Conservation (phyloP, 30 jellyfish, hydroid and myxozoan genomes). For the Turritopsis dohrnii region DNA sequence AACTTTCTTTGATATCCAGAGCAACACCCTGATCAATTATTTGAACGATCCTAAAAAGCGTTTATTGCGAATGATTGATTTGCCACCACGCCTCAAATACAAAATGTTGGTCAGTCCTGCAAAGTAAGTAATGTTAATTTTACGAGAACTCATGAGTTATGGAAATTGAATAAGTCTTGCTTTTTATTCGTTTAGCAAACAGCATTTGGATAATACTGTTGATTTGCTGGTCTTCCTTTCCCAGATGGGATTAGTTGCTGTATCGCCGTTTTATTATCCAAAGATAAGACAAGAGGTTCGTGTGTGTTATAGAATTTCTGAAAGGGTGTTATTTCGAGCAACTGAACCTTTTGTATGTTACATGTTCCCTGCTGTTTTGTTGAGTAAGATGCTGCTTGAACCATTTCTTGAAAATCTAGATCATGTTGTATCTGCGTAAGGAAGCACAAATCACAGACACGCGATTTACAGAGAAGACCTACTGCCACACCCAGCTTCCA, state of each 20-base stretch:
- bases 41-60: conserved; percentile 65
- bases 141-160: too few relatives aligned
- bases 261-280: conserved; percentile 47
- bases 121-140: conserved; percentile 2
- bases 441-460: conserved; percentile 69
- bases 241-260: conserved; percentile 75
- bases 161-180: too few relatives aligned
- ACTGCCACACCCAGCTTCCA: conserved; percentile 63
- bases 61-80: conserved; percentile 47
- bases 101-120: conserved; percentile 33
- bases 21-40: conserved; percentile 56
- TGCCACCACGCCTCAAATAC: conserved; percentile 68
- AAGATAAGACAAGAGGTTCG: conserved; percentile 49
- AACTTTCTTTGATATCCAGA: not conserved
- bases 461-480: conserved; percentile 58
- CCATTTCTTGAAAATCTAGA: not conserved
- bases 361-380: not conserved
- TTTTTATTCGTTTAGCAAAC: conserved; percentile 20
- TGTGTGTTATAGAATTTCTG: too few relatives aligned
- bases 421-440: conserved; percentile 48
- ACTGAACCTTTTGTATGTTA: too few relatives aligned
- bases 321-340: too few relatives aligned
- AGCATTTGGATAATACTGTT: conserved; percentile 17
- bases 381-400: not conserved
- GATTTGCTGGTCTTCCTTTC: conserved; percentile 54